Percentiles rank a stretch among this genome's conserved stretches.
Evolutionary conservation across 1,140 invertebrate species (phyloP).

Genomic region (Aplysia californica): DNA sequence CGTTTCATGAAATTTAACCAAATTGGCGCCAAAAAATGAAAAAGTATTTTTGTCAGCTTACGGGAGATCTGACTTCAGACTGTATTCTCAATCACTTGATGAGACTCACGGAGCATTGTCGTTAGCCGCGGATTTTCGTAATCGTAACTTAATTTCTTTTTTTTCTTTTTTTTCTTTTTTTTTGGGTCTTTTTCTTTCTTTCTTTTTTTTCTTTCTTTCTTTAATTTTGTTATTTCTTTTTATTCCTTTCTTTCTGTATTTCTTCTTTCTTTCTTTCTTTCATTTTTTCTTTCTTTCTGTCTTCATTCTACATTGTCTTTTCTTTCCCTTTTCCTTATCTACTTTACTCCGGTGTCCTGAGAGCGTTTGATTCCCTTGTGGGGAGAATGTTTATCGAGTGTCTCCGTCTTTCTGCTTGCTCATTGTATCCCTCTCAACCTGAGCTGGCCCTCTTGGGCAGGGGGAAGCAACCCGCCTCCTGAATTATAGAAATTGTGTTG

Average conservation of each 20-base stretch:
- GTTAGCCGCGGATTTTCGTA: background rate
- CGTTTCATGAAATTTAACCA: too few species aligned
- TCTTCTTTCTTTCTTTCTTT: background rate
- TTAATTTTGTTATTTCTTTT: background rate
- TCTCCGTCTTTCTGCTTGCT: too few species aligned
- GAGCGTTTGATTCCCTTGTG: background rate
- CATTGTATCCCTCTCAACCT: background rate
- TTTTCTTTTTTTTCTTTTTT: too few species aligned
- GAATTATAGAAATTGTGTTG: too few species aligned
- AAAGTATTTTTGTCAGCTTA: too few species aligned
- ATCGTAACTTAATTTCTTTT: background rate
- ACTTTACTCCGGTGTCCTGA: background rate
- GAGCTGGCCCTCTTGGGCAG: too few species aligned
- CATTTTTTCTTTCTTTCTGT: background rate
- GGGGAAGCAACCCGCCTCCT: too few species aligned
- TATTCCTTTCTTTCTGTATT: background rate
- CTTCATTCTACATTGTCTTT: background rate
- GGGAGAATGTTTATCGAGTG: too few species aligned
- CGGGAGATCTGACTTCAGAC: too few species aligned
- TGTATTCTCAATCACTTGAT: too few species aligned
- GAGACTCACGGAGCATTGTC: too few species aligned
- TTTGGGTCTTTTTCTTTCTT: background rate
- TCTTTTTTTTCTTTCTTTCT: background rate
- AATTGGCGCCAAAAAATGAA: too few species aligned
- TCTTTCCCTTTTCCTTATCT: background rate